Evolutionary conservation across 1,140 invertebrate genomes (phyloP).

Genomic region (Dendroctonus valens): DNA sequence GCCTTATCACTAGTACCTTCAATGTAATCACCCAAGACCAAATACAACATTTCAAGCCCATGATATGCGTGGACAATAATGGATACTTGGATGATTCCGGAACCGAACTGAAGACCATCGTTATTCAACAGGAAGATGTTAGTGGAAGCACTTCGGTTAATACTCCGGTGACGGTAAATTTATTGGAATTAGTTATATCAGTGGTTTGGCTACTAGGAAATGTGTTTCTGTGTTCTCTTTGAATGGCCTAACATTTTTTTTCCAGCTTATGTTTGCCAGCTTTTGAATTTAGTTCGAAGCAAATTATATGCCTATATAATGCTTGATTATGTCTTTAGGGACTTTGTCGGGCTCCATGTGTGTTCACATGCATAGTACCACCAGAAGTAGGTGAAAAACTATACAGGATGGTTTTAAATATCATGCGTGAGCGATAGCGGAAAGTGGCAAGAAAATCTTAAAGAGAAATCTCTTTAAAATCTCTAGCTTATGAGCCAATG

Average conservation of each 20-base stretch:
- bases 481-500: too few relatives aligned
- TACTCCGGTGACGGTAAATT: constrained; percentile 34
- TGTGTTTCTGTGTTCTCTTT: background rate
- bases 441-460: too few relatives aligned
- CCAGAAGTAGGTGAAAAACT: too few relatives aligned
- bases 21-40: constrained; percentile 83
- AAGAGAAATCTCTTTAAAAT: too few relatives aligned
- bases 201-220: background rate
- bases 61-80: constrained; percentile 79
- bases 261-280: too few relatives aligned
- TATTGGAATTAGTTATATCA: constrained; percentile 7
- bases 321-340: too few relatives aligned
- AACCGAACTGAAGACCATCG: constrained; percentile 73
- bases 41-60: constrained; percentile 76
- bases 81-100: constrained; percentile 73
- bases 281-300: too few relatives aligned
- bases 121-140: constrained; percentile 61
- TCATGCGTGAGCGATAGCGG: too few relatives aligned
- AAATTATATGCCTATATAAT: too few relatives aligned
- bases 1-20: constrained; percentile 74
- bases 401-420: too few relatives aligned
- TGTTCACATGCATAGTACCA: too few relatives aligned
- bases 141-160: constrained; percentile 33
- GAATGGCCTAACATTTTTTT: background rate
- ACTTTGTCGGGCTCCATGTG: too few relatives aligned